Conservation (phyloP, 1,140 invertebrate genomes). For the Calliphora vicina region DNA sequence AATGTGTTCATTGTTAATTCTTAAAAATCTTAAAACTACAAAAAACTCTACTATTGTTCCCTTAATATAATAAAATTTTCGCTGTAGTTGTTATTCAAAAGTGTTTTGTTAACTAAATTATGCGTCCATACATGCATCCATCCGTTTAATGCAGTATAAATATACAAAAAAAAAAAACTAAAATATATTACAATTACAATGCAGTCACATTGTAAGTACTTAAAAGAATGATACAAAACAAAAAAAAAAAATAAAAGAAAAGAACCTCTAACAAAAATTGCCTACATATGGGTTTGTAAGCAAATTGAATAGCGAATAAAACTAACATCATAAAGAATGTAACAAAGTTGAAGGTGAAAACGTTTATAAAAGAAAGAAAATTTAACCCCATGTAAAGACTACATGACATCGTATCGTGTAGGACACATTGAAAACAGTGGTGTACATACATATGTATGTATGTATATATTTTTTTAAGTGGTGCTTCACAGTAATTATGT, state of each 20-base stretch:
- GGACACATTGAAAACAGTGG: neutral
- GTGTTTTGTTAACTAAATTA: neutral
- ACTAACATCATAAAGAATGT: neutral
- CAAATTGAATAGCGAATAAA: neutral
- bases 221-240: neutral
- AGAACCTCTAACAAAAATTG: neutral
- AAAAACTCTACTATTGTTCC: neutral
- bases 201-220: neutral
- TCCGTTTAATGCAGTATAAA: neutral
- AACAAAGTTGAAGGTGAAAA: slow-evolving; percentile 13
- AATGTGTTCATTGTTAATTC: too few relatives aligned
- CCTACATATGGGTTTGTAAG: neutral
- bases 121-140: neutral
- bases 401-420: neutral
- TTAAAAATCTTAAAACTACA: neutral
- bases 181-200: neutral
- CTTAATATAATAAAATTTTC: neutral
- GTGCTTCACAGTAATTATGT: slow-evolving; percentile 6
- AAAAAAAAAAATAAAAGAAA: neutral
- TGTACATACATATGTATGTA: too few relatives aligned
- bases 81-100: neutral
- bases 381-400: neutral
- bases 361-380: neutral
- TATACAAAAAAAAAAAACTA: neutral
- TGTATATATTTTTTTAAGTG: neutral